These are phyloP conservation scores for Onychomys leucogaster DNA, from an alignment of 2,797 vertebrate species.

Conservation along the genomic window DNA sequence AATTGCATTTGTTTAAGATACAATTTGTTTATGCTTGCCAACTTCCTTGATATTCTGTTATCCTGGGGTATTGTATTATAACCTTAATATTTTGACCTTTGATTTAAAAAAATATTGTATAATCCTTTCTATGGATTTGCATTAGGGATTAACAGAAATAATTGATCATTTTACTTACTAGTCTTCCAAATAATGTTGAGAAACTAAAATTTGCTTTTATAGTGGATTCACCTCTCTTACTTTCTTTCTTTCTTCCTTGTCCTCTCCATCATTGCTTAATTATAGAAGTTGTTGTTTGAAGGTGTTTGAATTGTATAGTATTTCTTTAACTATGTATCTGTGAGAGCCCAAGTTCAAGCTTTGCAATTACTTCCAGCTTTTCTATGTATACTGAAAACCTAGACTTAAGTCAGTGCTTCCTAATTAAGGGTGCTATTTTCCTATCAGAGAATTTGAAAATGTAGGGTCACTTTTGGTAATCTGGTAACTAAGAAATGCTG, in stretches of 20 bases:
- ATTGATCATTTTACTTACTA: neutral
- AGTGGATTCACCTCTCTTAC: no score
- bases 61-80: slow-evolving; percentile 2
- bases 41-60: neutral
- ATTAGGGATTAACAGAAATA: neutral
- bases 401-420: neutral
- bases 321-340: neutral
- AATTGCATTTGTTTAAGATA: neutral
- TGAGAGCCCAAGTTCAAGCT: neutral
- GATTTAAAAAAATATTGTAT: neutral
- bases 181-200: neutral
- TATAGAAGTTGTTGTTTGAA: neutral
- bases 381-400: neutral
- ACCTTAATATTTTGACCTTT: neutral
- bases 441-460: neutral
- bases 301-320: neutral
- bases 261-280: neutral
- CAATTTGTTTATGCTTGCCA: neutral
- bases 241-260: neutral
- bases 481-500: neutral
- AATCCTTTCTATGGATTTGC: neutral
- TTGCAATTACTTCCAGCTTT: neutral
- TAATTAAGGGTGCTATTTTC: neutral
- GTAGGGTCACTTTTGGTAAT: neutral
- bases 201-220: neutral